Base-by-base conservation (phyloP, 2,888 invertebrate species). In the Labia minor region DNA sequence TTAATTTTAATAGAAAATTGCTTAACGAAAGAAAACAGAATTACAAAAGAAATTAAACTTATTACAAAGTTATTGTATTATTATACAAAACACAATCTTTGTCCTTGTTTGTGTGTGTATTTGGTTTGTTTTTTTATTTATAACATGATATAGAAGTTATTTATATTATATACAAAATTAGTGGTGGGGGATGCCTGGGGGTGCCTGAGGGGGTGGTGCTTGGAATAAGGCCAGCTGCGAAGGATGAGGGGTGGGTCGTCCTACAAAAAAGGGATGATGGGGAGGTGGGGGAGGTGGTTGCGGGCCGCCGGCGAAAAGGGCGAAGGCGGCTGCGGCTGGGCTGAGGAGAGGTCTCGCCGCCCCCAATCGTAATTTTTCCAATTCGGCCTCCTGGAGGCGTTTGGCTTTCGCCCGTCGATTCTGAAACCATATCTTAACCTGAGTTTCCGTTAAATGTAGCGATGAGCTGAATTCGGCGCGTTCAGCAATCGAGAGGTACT, bases 401-500 rank as follows among this genome's bases (percentile, higher is more conserved):
- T 98, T 98, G 75, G 95, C 95, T 80, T 98, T 98, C 71, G 97
- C 97, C 64, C 92, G 83, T 77, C 90, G 84, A 77, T 94, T 94
- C 83, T 93, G 92, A 79, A 93, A 92, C 92, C 92, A 93, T 75
- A 93, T 93, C 82, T 94, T 93, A 71, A 92, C 92, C 86, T 95
- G 95, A 63, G 95, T 95, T 79, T 95, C 95, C 20, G 95, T 94
- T 62, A 96, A 85, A 74, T 91, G 85, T 66, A 95, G 81, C 1
- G 92, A 92, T 20, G 89, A 89, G 3, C 92, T 92, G 81, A 96
- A 95, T 80, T 96, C 95, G 0, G 95, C 95, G 70, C 95, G 80
- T 78, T 96, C 95, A 1, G 95, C 93, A 77, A 96, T 95, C 76
- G 92, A 93, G 74, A 95, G 82, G 80, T 95, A 95, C 80, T 95